These are phyloP conservation scores for Anticlea derivata DNA, from an alignment of 2,888 invertebrate species.

Conservation along the genomic window DNA sequence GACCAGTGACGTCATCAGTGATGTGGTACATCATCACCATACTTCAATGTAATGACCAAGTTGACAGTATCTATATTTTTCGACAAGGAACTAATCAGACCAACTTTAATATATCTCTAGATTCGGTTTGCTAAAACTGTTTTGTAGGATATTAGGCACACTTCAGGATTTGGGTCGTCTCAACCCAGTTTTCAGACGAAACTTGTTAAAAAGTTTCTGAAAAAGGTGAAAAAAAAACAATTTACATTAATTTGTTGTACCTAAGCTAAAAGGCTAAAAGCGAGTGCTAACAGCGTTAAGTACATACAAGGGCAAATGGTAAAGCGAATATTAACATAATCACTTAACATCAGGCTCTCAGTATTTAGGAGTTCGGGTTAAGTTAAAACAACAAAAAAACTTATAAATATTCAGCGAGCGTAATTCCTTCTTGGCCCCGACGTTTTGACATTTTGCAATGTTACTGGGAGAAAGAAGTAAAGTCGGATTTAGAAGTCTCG, in stretches of 20 bases:
- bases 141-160: too few relatives aligned
- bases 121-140: too few relatives aligned
- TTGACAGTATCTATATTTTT: too few relatives aligned
- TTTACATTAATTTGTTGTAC: background rate
- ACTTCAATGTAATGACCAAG: too few relatives aligned
- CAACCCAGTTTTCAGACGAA: background rate
- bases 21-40: background rate
- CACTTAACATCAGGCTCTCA: constrained; percentile 24
- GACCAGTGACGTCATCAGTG: constrained; percentile 2
- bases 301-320: constrained; percentile 6
- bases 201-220: background rate
- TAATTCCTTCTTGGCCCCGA: constrained; percentile 11
- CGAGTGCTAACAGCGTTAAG: constrained; percentile 1
- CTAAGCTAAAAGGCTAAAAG: constrained; percentile 15
- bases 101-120: too few relatives aligned
- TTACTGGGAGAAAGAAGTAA: constrained; percentile 34
- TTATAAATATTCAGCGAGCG: constrained; percentile 24
- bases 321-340: constrained; percentile 17
- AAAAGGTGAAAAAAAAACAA: background rate
- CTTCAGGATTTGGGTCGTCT: background rate
- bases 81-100: too few relatives aligned
- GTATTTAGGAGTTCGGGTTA: constrained; percentile 14
- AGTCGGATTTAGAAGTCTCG: constrained; percentile 32
- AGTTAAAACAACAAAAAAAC: constrained; percentile 20
- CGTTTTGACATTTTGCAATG: constrained; percentile 16